Evolutionary conservation across 1,140 invertebrate species (phyloP), one percentile per base, ranked within the genome.

Genomic region (Stegodyphus mimosarum): DNA sequence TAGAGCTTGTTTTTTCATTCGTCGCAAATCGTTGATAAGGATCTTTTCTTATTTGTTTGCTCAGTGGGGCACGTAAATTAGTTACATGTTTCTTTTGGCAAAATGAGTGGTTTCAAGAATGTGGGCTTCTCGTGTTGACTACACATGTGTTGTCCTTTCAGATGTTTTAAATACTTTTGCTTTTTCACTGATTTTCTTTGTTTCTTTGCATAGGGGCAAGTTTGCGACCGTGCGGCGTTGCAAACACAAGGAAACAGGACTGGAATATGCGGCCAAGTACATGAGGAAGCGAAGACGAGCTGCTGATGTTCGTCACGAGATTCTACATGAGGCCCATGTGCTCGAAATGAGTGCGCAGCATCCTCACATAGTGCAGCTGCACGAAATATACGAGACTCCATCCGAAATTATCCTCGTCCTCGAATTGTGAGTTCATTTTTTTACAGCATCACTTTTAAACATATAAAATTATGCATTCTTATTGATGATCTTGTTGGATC

Each of bases 231-330:
- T 99, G 71, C 94, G 95, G 87, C 93, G 95, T 90, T 96, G 96
- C 88, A 93, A 93, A n/a, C 95, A 98, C 90, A 93, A 94, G 89
- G 93, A 93, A 85, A 96, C 95, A 9, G 95, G 95, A 50, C 92
- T 93, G 87, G 94, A 96, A 90, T 99, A 95, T 92, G 98, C 98
- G 1, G 98, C 97, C 87, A 99, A 99, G 92, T 97, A 96, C 91
- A 95, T 99, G 87, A 94, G 95, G 90, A 97, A 98, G 90, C 92
- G 96, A 88, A 93, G 95, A 87, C 93, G 95, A 87, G 94, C 94
- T 50, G 93, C 94, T 86, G 95, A 96, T 91, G 93, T 95, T 60
- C 93, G 94, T 88, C 94, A 94, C 88, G 95, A 97, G 91, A 96
- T 96, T 78, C 33, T 92, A 49, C 95, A 97, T 91, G 97, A 98